Base-by-base conservation (phyloP, 2,888 invertebrate species). In the Ochropacha duplaris region DNA sequence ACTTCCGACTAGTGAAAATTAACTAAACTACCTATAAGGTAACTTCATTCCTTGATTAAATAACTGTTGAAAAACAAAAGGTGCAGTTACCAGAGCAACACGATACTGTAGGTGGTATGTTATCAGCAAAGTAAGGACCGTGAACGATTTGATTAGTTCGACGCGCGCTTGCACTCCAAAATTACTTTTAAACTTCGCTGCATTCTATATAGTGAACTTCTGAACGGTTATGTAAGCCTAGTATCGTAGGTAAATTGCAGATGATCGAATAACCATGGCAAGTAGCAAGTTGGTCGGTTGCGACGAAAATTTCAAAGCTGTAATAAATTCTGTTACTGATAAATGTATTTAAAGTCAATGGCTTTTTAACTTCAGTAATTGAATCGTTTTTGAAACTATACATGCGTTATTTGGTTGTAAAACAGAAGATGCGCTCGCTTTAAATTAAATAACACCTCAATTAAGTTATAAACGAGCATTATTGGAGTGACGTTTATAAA, bases 131-230 rank as follows among this genome's bases (percentile, higher is more conserved):
- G 81, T 81, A 86, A 87, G 86, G 78, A 90, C 88, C 91, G 89
- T 90, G 86, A 88, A 91, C 85, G 86, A 90, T 88, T 90, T 87
- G 90, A 91, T 92, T 92, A 89, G 86, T 87, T 86, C 87, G 85
- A 87, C 88, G 87, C 88, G 86, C 84, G 87, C 85, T 79, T 88
- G 89, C 87, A 90, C 87, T 87, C 87, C 85, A 81, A 92, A 92
- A 92, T 92, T 91, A 90, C 89, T 90, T 90, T 86, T 69, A 83
- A 88, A 89, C 86, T 88, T 81, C 66, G 69, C 69, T 76, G 76
- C 78, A 67, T 84, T 78, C 81, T 77, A 77, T 80, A 75, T 74
- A 77, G 1, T 22, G 31, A 78, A 85, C 87, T 87, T 79, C 78
- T 74, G 59, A 76, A 65, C 61, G 71, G 79, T 61, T 81, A 77